Conservation (phyloP, 2,113 vertebrate genomes). For the Atherinomorus stipes region DNA sequence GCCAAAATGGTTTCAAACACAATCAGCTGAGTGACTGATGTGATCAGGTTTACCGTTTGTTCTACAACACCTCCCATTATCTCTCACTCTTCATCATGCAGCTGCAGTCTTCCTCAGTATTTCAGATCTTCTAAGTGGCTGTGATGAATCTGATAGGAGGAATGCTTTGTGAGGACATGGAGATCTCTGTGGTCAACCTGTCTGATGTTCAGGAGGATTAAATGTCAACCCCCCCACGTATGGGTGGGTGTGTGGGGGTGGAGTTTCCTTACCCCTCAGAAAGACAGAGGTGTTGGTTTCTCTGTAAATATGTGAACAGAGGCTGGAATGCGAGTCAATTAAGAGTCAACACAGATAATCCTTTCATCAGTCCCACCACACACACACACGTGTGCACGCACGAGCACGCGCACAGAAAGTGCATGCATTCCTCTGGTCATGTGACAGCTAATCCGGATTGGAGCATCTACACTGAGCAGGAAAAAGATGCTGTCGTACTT, state of each 20-base stretch:
- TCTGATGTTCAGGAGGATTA: not conserved
- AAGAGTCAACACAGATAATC: constrained; percentile 40
- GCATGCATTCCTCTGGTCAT: constrained; percentile 51
- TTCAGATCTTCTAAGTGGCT: not conserved
- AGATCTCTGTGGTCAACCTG: no score
- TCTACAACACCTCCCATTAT: no score
- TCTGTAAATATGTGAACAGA: constrained; percentile 20
- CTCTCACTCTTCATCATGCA: no score
- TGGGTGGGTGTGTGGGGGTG: no score
- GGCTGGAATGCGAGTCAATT: constrained; percentile 60
- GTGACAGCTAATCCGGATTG: not conserved
- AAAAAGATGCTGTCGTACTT: constrained; percentile 3
- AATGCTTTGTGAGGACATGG: no score
- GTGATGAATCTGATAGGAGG: no score
- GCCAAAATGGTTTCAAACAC: no score
- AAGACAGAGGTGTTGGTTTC: constrained; percentile 9
- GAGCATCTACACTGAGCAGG: no score
- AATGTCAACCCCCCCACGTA: no score
- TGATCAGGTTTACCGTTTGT: no score
- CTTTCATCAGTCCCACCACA: constrained; percentile 30
- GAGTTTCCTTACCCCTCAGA: not conserved
- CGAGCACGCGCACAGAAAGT: not conserved
- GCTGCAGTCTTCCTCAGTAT: no score
- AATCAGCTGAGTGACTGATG: no score
- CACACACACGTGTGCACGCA: not conserved